phyloP scores from a whole-genome alignment of 1,140 invertebrate genomes.

The Euura saliciscinereae region DNA sequence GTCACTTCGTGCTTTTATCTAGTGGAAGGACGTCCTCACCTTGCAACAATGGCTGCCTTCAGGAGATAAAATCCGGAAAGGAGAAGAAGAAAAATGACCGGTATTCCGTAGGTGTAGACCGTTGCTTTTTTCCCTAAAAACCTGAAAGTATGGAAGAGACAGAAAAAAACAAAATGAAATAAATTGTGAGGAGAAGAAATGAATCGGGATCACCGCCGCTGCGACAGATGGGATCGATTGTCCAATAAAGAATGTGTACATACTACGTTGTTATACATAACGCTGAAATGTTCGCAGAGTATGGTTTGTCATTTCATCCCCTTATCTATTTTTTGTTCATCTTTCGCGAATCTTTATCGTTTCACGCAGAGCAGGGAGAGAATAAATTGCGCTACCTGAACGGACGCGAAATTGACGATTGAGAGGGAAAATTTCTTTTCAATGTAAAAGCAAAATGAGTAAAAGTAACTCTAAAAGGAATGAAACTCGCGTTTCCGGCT shows the following conservation, averaged over 20 bases:
- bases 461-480: no score
- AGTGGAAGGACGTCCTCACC: conserved; percentile 39
- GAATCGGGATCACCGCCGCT: neutral
- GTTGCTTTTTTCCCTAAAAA: conserved; percentile 57
- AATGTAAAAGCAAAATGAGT: no score
- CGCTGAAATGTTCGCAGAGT: neutral
- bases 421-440: no score
- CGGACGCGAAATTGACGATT: no score
- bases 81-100: conserved; percentile 51
- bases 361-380: no score
- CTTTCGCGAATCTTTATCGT: no score
- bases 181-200: conserved; percentile 5
- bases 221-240: neutral
- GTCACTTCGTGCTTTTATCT: neutral
- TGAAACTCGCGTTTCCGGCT: no score
- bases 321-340: neutral
- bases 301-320: neutral
- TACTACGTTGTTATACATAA: neutral
- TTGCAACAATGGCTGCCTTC: conserved; percentile 57
- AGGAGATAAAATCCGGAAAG: conserved; percentile 52
- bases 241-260: neutral
- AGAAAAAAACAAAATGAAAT: neutral
- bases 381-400: no score
- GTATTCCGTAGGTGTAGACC: conserved; percentile 56
- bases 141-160: conserved; percentile 40